phyloP scores from a whole-genome alignment of 2,113 vertebrate species.

The Nycticryphes semicollaris region DNA sequence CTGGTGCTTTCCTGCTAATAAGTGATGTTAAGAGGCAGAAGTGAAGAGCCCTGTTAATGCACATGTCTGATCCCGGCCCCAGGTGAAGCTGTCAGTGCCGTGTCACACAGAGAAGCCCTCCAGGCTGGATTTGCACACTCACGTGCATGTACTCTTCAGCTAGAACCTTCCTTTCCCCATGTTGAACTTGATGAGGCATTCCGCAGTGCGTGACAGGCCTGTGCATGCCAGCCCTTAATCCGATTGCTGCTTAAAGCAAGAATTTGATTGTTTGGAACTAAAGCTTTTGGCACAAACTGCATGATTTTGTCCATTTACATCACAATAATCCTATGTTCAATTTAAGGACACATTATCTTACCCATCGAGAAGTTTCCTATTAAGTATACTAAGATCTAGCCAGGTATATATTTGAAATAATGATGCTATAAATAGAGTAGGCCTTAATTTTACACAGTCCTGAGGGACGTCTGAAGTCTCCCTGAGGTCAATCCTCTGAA shows the following conservation, averaged over 20 bases:
- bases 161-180: neutral
- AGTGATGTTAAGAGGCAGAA: neutral
- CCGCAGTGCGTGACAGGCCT: neutral
- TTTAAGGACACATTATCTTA: neutral
- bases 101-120: neutral
- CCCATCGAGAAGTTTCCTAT: neutral
- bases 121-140: neutral
- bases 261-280: neutral
- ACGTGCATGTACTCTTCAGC: fast-evolving
- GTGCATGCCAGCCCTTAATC: neutral
- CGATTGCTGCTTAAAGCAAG: neutral
- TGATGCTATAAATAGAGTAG: neutral
- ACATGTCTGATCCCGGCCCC: neutral
- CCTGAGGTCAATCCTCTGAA: neutral
- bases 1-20: neutral
- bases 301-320: neutral
- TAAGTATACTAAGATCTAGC: neutral
- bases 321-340: neutral
- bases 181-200: neutral
- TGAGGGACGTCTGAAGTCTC: neutral
- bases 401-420: neutral
- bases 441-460: neutral
- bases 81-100: neutral
- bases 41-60: neutral
- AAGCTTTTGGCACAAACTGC: neutral